phyloP scores from a whole-genome alignment of 2,113 vertebrate species.

The Mus pahari region DNA sequence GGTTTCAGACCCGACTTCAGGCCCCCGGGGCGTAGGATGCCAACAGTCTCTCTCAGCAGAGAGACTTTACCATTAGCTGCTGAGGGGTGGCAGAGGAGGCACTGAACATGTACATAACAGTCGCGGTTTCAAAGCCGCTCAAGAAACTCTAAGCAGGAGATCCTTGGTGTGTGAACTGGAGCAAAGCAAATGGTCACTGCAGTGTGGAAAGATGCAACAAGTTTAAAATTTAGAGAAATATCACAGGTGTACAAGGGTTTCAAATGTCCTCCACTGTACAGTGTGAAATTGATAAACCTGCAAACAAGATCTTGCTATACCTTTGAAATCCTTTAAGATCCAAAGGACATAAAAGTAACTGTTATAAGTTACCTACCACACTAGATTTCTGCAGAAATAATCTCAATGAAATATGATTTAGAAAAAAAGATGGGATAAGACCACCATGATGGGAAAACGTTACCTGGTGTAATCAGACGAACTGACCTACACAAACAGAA shows the following conservation, averaged over 20 bases:
- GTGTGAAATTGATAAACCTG: not conserved
- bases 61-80: not conserved
- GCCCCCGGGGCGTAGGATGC: not conserved
- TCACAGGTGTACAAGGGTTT: not conserved
- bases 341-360: not conserved
- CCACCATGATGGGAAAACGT: not conserved
- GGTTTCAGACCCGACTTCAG: not conserved
- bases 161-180: not conserved
- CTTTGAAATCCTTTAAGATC: conserved; percentile 39
- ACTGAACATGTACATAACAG: not conserved
- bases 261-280: not conserved
- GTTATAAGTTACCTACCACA: not conserved
- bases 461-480: not conserved
- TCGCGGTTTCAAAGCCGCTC: not conserved
- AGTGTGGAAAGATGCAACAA: not conserved
- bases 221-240: not conserved
- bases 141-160: not conserved
- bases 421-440: not conserved
- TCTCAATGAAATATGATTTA: not conserved
- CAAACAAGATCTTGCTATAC: conserved; percentile 11
- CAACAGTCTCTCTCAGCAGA: not conserved
- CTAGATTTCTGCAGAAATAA: conserved; percentile 29
- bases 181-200: not conserved
- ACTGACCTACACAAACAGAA: not conserved
- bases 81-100: too few relatives aligned